Evolutionary conservation across 2,797 vertebrate genomes (phyloP).

Genomic region (Podarcis lilfordi): DNA sequence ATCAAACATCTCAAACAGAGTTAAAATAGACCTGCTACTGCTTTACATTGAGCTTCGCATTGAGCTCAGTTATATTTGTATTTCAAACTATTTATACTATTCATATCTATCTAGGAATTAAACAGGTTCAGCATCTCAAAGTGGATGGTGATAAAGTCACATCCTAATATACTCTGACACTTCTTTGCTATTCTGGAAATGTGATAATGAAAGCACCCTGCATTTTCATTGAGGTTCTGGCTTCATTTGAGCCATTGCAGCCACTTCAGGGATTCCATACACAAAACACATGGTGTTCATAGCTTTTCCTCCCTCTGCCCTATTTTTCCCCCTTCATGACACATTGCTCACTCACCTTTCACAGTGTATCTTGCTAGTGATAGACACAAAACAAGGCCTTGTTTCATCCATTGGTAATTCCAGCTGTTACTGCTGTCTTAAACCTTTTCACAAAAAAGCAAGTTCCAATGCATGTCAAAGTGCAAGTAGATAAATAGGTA

Average conservation of each 20-base stretch:
- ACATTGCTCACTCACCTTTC: not conserved
- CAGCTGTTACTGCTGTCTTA: not conserved
- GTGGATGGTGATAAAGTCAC: not conserved
- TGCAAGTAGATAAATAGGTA: too few relatives aligned
- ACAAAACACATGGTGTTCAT: not conserved
- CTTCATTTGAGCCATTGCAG: not conserved
- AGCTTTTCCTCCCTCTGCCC: not conserved
- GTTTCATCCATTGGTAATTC: not conserved
- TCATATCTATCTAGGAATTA: conserved; percentile 24
- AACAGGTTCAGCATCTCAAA: not conserved
- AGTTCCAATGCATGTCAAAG: not conserved
- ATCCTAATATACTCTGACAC: not conserved
- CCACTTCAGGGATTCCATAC: not conserved
- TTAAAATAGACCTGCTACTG: conserved; percentile 18
- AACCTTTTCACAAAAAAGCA: not conserved
- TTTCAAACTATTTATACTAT: not conserved
- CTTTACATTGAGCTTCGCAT: not conserved
- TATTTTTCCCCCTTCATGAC: not conserved
- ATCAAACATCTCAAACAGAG: not conserved
- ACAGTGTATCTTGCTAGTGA: not conserved
- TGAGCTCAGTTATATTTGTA: not conserved
- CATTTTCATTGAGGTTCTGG: not conserved
- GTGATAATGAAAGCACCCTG: not conserved
- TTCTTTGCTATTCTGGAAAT: conserved; percentile 1
- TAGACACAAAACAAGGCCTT: not conserved